These are phyloP conservation scores for Agelaius tricolor DNA, from an alignment of 2,113 vertebrate genomes.

Conservation along the genomic window DNA sequence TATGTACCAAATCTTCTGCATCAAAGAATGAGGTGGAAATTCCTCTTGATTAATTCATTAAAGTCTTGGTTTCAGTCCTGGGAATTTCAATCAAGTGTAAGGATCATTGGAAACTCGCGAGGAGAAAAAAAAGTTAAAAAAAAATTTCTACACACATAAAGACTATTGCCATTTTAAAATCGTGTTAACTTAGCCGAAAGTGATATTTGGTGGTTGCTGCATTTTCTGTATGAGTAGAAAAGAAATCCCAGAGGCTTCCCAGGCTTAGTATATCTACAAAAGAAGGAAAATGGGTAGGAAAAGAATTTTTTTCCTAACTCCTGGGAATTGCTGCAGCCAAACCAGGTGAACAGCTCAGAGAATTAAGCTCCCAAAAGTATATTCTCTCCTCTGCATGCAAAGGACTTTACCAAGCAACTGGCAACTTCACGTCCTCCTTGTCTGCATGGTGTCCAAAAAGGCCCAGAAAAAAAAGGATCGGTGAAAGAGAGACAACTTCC, in stretches of 20 bases:
- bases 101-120: background rate
- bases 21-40: background rate
- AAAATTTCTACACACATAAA: background rate
- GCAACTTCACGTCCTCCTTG: background rate
- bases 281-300: background rate
- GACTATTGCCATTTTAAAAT: background rate
- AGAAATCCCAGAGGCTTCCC: background rate
- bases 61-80: background rate
- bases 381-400: background rate
- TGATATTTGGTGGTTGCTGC: background rate
- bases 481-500: background rate
- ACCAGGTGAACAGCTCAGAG: background rate
- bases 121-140: background rate
- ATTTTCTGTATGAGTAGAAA: background rate
- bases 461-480: accelerated
- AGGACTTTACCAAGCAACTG: background rate
- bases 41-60: background rate
- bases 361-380: background rate
- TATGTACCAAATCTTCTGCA: background rate
- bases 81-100: background rate
- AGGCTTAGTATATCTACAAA: background rate
- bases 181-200: background rate
- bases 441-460: background rate
- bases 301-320: background rate
- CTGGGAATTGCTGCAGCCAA: background rate